Base-by-base conservation (phyloP, 1,140 invertebrate genomes). In the Aphelinus certus region DNA sequence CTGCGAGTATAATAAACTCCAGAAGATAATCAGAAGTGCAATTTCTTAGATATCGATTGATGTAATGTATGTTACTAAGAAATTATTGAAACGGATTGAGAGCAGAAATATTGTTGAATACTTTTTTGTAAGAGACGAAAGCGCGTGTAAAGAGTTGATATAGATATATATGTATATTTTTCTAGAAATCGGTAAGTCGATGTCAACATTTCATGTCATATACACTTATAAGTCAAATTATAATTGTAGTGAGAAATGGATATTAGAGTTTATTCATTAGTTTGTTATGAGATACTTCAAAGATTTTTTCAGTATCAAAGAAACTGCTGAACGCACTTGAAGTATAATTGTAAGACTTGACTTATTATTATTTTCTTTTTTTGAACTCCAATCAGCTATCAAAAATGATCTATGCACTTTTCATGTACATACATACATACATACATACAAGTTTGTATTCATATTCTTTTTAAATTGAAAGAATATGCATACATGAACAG, bases 31-130 rank as follows among this genome's bases (percentile, higher is more conserved):
- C 4, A 6, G 45, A 63, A 49, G 10, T 66, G 45, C 46, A 55
- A 66, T 66, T 66, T 76, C 43, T 46, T 61, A 71, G 4, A 43
- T 43, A 76, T 71, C 48, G 62, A 6, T 42, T 64, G 1, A 68
- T 68, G 5, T 48, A 63, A 62, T 49, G 43, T 74, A 42, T 55
- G 42, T 26, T 61, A 63, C 5, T 69, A 48, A 68, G 53, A 62
- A 55, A 63, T 62, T 53, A 60, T 5, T 60, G 55, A 57, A 60
- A 42, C n/a, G 6, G 46, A 45, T 48, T 48, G 26, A 45, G 53
- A 51, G 51, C 7, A 43, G 3, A 63, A 73, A 73, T 61, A 47
- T 74, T 45, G 9, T 51, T 57, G 7, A 55, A 53, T 66, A 10
- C 3, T 73, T 67, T 60, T 7, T 65, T 65, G 61, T 74, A 56